Conservation (phyloP, 2,888 invertebrate genomes). For the Neoitamus cyanurus region DNA sequence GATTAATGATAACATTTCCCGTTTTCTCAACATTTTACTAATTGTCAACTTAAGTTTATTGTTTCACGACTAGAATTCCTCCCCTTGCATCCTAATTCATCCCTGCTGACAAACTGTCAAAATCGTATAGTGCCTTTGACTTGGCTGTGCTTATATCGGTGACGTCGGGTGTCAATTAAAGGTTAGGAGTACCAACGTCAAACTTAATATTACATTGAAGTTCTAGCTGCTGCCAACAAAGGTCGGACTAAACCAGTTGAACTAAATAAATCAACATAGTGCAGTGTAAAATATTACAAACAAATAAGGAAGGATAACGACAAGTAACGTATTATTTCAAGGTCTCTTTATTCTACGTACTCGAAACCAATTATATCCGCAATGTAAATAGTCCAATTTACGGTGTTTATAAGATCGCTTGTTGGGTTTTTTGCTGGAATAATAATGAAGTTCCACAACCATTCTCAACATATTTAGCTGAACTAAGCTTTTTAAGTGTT, state of each 20-base stretch:
- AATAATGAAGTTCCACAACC: no score
- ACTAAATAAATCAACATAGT: not conserved
- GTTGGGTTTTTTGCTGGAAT: no score
- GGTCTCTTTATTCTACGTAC: no score
- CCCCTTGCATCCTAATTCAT: not conserved
- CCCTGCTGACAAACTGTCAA: not conserved
- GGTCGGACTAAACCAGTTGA: not conserved
- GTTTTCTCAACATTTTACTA: not conserved
- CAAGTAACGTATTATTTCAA: not conserved
- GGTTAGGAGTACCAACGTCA: not conserved
- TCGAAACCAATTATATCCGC: no score
- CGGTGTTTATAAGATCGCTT: no score
- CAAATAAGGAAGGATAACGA: not conserved
- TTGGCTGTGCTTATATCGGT: not conserved
- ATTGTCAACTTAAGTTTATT: no score
- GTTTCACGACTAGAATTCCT: no score
- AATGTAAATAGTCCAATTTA: no score
- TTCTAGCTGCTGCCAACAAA: not conserved
- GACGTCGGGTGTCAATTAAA: no score
- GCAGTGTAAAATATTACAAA: not conserved
- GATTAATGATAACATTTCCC: not conserved
- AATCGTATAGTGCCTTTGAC: not conserved
- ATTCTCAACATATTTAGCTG: no score
- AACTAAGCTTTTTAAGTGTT: no score
- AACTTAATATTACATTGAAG: not conserved